Evolutionary conservation across 2,888 invertebrate species (phyloP).

Genomic region (Mantis religiosa): DNA sequence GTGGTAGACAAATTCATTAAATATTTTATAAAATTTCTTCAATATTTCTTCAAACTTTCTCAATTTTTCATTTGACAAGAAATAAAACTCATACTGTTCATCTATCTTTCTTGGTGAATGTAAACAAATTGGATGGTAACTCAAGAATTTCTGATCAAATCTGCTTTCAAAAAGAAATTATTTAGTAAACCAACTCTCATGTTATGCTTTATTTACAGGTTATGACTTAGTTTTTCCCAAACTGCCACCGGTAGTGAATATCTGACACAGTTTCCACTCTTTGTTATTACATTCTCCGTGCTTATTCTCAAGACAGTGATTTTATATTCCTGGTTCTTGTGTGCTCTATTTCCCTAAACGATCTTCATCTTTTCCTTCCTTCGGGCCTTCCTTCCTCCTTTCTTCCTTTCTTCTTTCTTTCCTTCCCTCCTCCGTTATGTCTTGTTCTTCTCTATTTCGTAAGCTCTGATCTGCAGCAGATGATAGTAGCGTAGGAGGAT

Average conservation of each 20-base stretch:
- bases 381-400: not conserved
- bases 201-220: no score
- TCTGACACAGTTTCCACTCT: not conserved
- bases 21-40: no score
- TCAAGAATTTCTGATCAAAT: no score
- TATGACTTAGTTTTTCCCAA: no score
- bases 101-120: no score
- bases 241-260: not conserved
- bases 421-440: not conserved
- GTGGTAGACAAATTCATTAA: no score
- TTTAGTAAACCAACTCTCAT: no score
- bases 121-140: no score
- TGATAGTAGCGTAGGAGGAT: slow-evolving; percentile 3
- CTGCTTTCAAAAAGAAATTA: no score
- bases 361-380: not conserved
- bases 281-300: not conserved
- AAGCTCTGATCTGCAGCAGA: slow-evolving; percentile 3
- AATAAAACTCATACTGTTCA: no score
- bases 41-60: no score
- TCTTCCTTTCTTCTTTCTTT: not conserved
- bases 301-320: not conserved
- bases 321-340: not conserved
- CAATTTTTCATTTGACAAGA: no score
- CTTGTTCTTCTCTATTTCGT: not conserved
- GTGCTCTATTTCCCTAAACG: not conserved